These are phyloP conservation scores for Todiramphus chloris DNA, from an alignment of 2,113 vertebrate species.

Conservation along the genomic window DNA sequence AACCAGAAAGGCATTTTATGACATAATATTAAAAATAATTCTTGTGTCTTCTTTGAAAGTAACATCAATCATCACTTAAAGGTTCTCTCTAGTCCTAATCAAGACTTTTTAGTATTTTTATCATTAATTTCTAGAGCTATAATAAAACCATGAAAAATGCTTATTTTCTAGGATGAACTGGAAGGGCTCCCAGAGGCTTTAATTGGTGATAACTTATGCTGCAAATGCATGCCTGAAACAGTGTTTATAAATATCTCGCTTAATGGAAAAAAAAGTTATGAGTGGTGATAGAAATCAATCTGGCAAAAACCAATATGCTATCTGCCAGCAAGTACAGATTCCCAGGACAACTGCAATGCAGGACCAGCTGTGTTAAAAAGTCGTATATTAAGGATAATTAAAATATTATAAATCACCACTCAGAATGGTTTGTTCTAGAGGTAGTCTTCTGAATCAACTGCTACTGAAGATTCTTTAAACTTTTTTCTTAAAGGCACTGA, in stretches of 20 bases:
- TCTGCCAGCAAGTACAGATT: slow-evolving; percentile 38
- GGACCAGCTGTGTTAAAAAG: slow-evolving; percentile 33
- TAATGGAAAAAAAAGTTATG: neutral
- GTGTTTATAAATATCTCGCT: slow-evolving; percentile 52
- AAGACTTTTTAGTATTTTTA: neutral
- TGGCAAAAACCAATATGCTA: neutral
- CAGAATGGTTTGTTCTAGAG: slow-evolving; percentile 19
- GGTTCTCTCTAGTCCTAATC: neutral
- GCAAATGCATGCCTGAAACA: neutral
- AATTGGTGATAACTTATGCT: slow-evolving; percentile 8
- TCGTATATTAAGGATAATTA: slow-evolving; percentile 39
- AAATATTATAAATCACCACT: slow-evolving; percentile 48
- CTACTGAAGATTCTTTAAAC: slow-evolving; percentile 13
- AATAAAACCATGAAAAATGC: neutral
- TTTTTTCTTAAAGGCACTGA: neutral
- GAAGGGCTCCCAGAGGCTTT: neutral
- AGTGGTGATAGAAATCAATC: slow-evolving; percentile 37
- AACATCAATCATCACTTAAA: neutral
- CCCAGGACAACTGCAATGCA: neutral
- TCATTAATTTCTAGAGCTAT: neutral
- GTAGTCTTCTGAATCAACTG: slow-evolving; percentile 18
- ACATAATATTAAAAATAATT: neutral
- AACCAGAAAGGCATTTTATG: neutral
- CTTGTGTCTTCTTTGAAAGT: neutral
- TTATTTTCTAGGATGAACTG: neutral